Percentiles rank a stretch among this genome's conserved stretches.
These are phyloP conservation scores for Callimorpha dominula DNA, from an alignment of 2,888 invertebrate species.

Conservation along the genomic window DNA sequence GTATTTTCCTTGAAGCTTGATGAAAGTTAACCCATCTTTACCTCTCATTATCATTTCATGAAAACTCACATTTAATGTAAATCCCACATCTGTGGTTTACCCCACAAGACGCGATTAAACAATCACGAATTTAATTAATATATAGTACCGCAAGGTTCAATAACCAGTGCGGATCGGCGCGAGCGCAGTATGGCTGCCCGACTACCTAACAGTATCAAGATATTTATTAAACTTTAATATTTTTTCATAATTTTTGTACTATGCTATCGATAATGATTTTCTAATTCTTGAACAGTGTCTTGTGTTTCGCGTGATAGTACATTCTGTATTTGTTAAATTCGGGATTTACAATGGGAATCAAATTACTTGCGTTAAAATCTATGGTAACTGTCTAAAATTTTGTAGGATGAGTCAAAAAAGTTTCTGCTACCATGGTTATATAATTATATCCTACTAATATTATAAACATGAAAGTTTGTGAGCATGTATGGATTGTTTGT, in stretches of 20 bases:
- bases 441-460: no score
- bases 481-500: no score
- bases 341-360: no score
- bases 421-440: no score
- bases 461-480: no score
- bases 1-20: not conserved
- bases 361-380: no score
- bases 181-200: slow-evolving; percentile 58
- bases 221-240: slow-evolving; percentile 2
- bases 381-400: no score
- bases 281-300: no score
- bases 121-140: slow-evolving; percentile 68
- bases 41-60: slow-evolving; percentile 6
- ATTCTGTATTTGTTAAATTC: no score
- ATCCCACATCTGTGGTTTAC: slow-evolving; percentile 30
- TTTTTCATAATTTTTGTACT: not conserved
- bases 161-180: slow-evolving; percentile 73
- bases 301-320: not conserved
- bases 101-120: slow-evolving; percentile 54
- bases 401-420: no score
- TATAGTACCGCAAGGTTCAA: slow-evolving; percentile 68
- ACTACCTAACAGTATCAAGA: slow-evolving; percentile 7
- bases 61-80: slow-evolving; percentile 9
- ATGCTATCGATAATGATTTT: no score
- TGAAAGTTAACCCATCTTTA: not conserved